phyloP scores from a whole-genome alignment of 2,888 invertebrate genomes.

The Rhamnusium bicolor region DNA sequence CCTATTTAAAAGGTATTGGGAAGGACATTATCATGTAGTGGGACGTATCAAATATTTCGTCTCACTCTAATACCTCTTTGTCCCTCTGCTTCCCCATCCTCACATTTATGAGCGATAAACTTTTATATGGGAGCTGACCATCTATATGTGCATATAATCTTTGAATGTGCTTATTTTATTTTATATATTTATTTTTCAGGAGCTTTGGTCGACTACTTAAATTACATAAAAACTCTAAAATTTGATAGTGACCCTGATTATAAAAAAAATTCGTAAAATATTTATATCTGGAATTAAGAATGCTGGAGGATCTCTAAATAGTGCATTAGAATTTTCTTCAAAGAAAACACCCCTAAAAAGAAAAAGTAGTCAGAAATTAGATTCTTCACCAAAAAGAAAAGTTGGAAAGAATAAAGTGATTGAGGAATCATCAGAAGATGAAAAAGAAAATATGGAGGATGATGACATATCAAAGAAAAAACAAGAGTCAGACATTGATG shows the following conservation, averaged over 20 bases:
- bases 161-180: too few relatives aligned
- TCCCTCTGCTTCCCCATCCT: too few relatives aligned
- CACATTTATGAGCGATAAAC: too few relatives aligned
- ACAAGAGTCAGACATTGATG: constrained; percentile 36
- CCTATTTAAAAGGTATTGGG: too few relatives aligned
- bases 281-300: constrained; percentile 79
- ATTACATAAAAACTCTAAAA: constrained; percentile 78
- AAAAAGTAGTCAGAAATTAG: constrained; percentile 25
- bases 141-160: too few relatives aligned
- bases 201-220: constrained; percentile 78
- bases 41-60: too few relatives aligned
- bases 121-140: too few relatives aligned
- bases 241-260: constrained; percentile 85
- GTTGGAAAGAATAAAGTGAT: constrained; percentile 28
- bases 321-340: constrained; percentile 76
- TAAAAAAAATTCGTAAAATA: constrained; percentile 78
- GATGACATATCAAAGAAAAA: neutral
- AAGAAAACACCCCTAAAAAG: constrained; percentile 38
- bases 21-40: too few relatives aligned
- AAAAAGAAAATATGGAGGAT: constrained; percentile 33
- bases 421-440: constrained; percentile 26
- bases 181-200: constrained; percentile 70
- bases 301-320: constrained; percentile 74
- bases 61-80: too few relatives aligned
- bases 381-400: constrained; percentile 38